A percentile compares a stretch with the other conserved stretches of the same genome.
Conservation (phyloP, 2,113 vertebrate genomes). For the Phasianus colchicus region DNA sequence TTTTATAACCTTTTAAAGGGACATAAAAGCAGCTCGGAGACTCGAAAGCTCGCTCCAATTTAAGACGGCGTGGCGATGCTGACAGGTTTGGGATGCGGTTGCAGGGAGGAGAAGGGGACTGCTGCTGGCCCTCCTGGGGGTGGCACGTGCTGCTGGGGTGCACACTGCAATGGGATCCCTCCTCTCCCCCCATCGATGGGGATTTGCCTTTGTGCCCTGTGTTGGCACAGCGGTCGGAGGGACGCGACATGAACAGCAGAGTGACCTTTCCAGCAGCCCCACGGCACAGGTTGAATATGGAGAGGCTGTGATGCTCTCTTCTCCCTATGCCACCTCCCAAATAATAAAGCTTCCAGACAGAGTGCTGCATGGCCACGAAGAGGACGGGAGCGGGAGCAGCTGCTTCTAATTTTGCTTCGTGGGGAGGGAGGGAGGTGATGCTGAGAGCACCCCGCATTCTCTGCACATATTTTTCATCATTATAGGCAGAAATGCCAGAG, state of each 20-base stretch:
- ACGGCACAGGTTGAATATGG: neutral
- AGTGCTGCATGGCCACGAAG: neutral
- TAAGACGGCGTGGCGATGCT: neutral
- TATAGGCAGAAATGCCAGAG: conserved; percentile 82
- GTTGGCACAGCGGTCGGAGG: neutral
- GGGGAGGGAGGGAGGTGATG: conserved; percentile 37
- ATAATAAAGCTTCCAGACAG: neutral
- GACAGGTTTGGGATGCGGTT: neutral
- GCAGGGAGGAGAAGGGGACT: neutral
- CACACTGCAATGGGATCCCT: accelerated
- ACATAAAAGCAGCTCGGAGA: conserved; percentile 66
- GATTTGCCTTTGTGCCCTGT: neutral
- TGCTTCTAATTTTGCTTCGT: conserved; percentile 39
- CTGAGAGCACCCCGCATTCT: conserved; percentile 63
- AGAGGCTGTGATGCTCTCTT: neutral
- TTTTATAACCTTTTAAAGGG: conserved; percentile 73
- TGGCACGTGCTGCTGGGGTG: neutral
- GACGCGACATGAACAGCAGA: conserved; percentile 8
- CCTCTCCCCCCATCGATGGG: accelerated
- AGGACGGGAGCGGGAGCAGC: conserved; percentile 1
- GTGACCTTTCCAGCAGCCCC: neutral
- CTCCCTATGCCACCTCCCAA: neutral
- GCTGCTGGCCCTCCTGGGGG: too few relatives aligned
- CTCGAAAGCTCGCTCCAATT: neutral
- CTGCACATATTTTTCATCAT: conserved; percentile 82